These are phyloP conservation scores for Hyperoodon ampullatus DNA, from an alignment of 2,113 vertebrate species.

Conservation along the genomic window DNA sequence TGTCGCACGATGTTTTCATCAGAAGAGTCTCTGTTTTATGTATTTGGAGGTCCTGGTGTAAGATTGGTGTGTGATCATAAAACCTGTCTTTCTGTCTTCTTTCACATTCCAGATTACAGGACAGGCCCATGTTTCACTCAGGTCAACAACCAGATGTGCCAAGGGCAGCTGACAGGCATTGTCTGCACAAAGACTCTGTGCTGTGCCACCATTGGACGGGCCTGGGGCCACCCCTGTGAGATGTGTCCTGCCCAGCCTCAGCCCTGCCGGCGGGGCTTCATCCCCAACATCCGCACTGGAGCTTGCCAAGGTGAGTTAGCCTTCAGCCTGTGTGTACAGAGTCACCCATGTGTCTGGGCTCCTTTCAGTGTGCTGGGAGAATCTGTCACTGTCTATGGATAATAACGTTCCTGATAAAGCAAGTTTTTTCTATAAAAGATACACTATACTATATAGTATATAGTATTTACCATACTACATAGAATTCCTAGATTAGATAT, in stretches of 20 bases:
- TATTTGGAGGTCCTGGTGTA: not conserved
- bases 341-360: not conserved
- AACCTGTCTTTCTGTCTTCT: not conserved
- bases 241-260: slow-evolving; percentile 97
- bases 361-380: not conserved
- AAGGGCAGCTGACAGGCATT: slow-evolving; percentile 98
- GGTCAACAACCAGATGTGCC: slow-evolving; percentile 99
- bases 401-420: not conserved
- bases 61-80: not conserved
- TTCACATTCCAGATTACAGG: slow-evolving; percentile 91
- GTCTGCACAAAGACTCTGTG: slow-evolving; percentile 99
- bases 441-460: not conserved
- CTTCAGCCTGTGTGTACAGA: fast-evolving
- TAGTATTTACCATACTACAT: not conserved
- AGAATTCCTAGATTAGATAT: not conserved
- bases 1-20: not conserved
- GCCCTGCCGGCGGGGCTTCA: slow-evolving; percentile 96
- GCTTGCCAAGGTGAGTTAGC: slow-evolving; percentile 94
- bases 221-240: slow-evolving; percentile 98
- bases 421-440: not conserved
- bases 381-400: fast-evolving
- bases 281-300: slow-evolving; percentile 98
- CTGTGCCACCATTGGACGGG: slow-evolving; percentile 97
- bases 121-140: slow-evolving; percentile 98
- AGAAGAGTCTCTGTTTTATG: not conserved